Conservation (phyloP, 2,113 vertebrate species). For the Petroica traversi region DNA sequence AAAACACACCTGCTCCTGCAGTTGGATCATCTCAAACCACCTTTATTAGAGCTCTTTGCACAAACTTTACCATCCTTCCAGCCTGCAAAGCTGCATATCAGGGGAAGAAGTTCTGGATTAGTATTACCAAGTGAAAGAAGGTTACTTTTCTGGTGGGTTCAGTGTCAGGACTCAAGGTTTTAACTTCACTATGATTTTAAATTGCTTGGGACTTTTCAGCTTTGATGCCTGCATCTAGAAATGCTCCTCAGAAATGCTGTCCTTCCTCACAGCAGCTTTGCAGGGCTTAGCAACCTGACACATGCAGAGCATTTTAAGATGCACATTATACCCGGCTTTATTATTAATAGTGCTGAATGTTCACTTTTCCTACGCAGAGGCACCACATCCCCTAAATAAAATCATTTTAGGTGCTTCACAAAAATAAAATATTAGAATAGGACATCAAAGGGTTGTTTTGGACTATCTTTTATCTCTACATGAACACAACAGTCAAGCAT, state of each 20-base stretch:
- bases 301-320: neutral
- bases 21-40: neutral
- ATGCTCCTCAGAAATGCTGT: neutral
- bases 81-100: neutral
- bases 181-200: neutral
- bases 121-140: neutral
- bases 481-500: neutral
- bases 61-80: neutral
- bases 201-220: neutral
- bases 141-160: neutral
- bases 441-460: neutral
- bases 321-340: neutral
- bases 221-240: neutral
- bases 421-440: constrained; percentile 11
- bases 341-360: neutral
- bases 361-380: neutral
- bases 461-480: neutral
- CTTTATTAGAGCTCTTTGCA: neutral
- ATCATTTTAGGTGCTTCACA: neutral
- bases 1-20: neutral
- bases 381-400: neutral
- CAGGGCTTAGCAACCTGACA: neutral
- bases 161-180: neutral
- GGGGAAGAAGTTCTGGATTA: neutral
- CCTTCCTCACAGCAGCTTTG: neutral